Conservation (phyloP, 2,113 vertebrate genomes). For the Ictidomys tridecemlineatus region DNA sequence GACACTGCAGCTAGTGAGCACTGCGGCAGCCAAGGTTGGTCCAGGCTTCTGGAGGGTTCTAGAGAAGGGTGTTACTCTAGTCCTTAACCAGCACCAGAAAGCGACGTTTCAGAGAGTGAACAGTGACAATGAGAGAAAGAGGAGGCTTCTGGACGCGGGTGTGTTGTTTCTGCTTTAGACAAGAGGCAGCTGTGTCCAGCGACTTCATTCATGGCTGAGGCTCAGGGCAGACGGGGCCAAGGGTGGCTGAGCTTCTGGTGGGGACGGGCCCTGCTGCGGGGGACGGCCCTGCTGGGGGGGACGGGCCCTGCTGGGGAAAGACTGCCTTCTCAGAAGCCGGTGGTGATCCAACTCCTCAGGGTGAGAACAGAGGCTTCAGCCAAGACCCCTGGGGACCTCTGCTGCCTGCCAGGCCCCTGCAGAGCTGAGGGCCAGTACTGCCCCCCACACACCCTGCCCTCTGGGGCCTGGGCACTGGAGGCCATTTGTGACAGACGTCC, state of each 20-base stretch:
- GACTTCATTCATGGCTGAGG: background rate
- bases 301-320: background rate
- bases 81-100: background rate
- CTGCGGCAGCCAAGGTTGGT: background rate
- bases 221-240: background rate
- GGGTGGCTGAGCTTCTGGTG: background rate
- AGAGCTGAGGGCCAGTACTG: fast-evolving
- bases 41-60: background rate
- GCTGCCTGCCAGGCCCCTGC: fast-evolving
- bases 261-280: background rate
- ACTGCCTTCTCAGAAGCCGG: fast-evolving
- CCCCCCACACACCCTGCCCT: too few relatives aligned
- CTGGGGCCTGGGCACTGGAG: fast-evolving
- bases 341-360: background rate
- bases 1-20: too few relatives aligned
- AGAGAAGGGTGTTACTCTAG: background rate
- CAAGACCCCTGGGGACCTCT: background rate
- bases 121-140: background rate
- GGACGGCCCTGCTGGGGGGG: background rate
- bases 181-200: background rate
- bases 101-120: too few relatives aligned
- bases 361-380: background rate
- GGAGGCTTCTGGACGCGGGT: fast-evolving
- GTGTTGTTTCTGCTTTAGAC: background rate
- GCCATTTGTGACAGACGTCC: background rate